Conservation (phyloP, 2,797 vertebrate genomes). For the Malurus splendens region DNA sequence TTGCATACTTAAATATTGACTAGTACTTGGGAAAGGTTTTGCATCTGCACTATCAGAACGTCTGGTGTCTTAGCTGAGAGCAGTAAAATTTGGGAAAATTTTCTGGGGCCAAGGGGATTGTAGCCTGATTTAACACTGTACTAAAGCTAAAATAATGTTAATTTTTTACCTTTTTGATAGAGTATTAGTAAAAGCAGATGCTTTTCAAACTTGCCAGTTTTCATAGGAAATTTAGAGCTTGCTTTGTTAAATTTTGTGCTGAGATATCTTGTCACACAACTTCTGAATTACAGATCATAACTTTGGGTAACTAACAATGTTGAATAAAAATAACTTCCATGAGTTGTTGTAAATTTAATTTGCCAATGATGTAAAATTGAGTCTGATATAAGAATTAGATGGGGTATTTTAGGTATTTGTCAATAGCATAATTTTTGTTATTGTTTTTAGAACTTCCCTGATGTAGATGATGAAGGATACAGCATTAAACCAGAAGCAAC, state of each 20-base stretch:
- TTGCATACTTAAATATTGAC: not conserved
- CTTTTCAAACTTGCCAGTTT: not conserved
- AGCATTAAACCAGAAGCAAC: constrained; percentile 91
- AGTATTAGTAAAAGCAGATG: not conserved
- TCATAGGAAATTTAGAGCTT: not conserved
- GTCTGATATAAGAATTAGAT: not conserved
- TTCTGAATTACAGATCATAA: not conserved
- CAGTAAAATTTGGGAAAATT: not conserved
- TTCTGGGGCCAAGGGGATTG: not conserved
- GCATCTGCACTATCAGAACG: not conserved
- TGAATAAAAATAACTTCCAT: not conserved
- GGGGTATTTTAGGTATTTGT: not conserved
- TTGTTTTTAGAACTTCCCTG: constrained; percentile 85
- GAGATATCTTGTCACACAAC: not conserved
- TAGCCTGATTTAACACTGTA: not conserved
- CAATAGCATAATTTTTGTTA: not conserved
- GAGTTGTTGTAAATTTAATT: not conserved
- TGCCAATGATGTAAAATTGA: not conserved
- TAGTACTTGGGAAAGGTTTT: not conserved
- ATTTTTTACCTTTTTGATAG: not conserved
- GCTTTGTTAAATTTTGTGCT: not conserved
- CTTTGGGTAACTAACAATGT: not conserved
- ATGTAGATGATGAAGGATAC: constrained; percentile 93
- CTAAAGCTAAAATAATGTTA: not conserved
- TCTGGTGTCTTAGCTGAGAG: not conserved